Conservation (phyloP, 2,888 invertebrate genomes). For the Yponomeuta sedellus region DNA sequence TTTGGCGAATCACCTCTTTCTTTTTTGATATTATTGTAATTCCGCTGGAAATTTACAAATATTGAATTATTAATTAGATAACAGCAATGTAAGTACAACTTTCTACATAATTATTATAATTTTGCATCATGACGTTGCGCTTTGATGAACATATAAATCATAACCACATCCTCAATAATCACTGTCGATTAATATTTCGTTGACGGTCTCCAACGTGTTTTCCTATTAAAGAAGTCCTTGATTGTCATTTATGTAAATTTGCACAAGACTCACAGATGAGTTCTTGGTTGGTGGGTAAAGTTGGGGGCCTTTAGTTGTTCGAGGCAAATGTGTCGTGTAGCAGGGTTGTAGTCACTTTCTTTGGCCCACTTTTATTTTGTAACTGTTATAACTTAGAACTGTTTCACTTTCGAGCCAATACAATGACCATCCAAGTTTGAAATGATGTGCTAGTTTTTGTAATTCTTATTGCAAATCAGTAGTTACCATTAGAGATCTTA, state of each 20-base stretch:
- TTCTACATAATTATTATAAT: slow-evolving; percentile 11
- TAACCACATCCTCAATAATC: not conserved
- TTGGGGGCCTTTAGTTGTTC: not conserved
- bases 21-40: slow-evolving; percentile 30
- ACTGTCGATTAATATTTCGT: slow-evolving; percentile 7
- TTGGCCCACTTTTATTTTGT: slow-evolving; percentile 14
- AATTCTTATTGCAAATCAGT: not conserved
- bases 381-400: not conserved
- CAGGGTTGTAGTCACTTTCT: slow-evolving; percentile 3
- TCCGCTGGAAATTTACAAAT: slow-evolving; percentile 19
- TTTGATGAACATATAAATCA: not conserved
- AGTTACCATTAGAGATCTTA: not conserved
- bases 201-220: slow-evolving; percentile 45
- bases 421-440: not conserved
- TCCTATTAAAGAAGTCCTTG: slow-evolving; percentile 48
- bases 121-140: not conserved
- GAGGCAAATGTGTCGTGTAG: not conserved
- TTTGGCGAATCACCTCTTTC: slow-evolving; percentile 46
- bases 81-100: slow-evolving; percentile 29
- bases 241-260: slow-evolving; percentile 38
- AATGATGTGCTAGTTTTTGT: not conserved
- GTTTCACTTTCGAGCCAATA: not conserved
- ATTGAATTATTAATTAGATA: slow-evolving; percentile 21
- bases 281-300: no score
- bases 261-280: not conserved